These are phyloP conservation scores for Dicyrtomina minuta DNA, from an alignment of 2,888 invertebrate species.

Conservation along the genomic window DNA sequence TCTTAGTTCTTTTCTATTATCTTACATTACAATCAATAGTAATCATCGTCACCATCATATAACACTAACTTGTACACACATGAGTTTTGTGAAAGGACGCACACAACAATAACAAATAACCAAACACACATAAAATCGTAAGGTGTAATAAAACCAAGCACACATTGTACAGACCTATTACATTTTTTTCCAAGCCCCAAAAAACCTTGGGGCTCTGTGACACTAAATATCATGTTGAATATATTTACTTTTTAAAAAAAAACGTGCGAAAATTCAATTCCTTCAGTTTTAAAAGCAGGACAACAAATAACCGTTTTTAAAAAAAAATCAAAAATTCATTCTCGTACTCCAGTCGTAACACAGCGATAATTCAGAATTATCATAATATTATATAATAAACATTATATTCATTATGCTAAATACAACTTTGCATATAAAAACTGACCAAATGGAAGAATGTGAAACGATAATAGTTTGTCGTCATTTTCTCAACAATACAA, in stretches of 20 bases:
- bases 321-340: constrained; percentile 12
- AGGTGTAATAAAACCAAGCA: constrained; percentile 11
- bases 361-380: neutral
- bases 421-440: constrained; percentile 21
- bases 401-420: constrained; percentile 7
- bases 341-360: constrained; percentile 10
- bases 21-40: constrained; percentile 4
- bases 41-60: neutral
- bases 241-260: constrained; percentile 3
- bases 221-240: neutral
- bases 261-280: constrained; percentile 13
- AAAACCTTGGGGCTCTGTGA: too few relatives aligned
- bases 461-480: constrained; percentile 3
- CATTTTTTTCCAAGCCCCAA: neutral
- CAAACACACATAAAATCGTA: constrained; percentile 4
- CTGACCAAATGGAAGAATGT: constrained; percentile 25
- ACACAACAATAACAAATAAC: constrained; percentile 19
- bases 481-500: constrained; percentile 11
- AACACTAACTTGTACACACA: constrained; percentile 10
- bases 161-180: constrained; percentile 6
- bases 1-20: constrained; percentile 6
- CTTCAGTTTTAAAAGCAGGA: constrained; percentile 8
- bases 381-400: constrained; percentile 4
- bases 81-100: constrained; percentile 19
- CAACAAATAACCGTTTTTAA: constrained; percentile 8